phyloP scores from a whole-genome alignment of 2,888 invertebrate genomes.

The Troides oblongomaculatus region DNA sequence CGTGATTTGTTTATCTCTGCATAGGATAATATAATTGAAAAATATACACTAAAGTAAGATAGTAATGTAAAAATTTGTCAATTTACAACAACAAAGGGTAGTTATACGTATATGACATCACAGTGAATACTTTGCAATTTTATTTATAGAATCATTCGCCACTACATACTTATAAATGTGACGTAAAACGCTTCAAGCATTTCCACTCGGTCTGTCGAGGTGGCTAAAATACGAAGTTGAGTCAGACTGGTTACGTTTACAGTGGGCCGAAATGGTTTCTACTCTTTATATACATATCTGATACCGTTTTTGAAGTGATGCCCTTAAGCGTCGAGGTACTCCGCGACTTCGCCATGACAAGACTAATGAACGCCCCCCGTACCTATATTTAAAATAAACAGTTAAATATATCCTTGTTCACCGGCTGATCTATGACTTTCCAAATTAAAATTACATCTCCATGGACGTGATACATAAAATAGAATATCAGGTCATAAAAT shows the following conservation, averaged over 20 bases:
- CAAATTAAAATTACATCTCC: too few species aligned
- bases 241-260: conserved; percentile 33
- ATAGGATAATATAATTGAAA: too few species aligned
- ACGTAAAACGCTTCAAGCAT: conserved; percentile 31
- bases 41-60: too few species aligned
- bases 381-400: conserved; percentile 17
- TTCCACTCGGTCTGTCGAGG: conserved; percentile 19
- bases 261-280: conserved; percentile 37
- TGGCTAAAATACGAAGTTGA: conserved; percentile 35
- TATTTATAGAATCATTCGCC: conserved; percentile 26
- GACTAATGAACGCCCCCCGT: neutral
- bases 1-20: too few species aligned
- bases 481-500: too few species aligned
- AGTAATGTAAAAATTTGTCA: too few species aligned
- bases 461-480: too few species aligned
- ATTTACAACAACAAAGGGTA: too few species aligned
- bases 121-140: neutral
- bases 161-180: conserved; percentile 14
- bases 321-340: conserved; percentile 40
- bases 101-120: too few species aligned
- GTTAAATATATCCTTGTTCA: neutral
- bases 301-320: conserved; percentile 38
- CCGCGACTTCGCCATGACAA: conserved; percentile 36
- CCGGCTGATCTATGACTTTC: too few species aligned
- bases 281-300: conserved; percentile 35